A percentile compares a stretch with the other conserved stretches of the same genome.
Conservation (phyloP, 2,888 invertebrate genomes). For the Drosophila anceps region DNA sequence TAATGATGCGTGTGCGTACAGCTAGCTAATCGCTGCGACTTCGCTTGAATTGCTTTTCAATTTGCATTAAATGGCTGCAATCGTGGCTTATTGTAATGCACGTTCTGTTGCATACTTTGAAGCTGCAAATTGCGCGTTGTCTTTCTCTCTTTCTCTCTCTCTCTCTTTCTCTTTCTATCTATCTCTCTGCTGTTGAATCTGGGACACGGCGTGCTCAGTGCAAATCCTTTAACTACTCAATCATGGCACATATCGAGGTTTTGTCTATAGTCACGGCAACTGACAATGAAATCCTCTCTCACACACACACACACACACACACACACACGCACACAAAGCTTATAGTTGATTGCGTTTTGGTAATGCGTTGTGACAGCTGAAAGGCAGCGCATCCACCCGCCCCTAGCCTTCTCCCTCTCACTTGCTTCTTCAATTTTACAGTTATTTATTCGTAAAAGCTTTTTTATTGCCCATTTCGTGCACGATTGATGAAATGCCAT, state of each 20-base stretch:
- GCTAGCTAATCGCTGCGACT: conserved; percentile 37
- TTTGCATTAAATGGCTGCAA: conserved; percentile 22
- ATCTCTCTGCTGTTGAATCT: conserved; percentile 39
- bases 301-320: conserved; percentile 4
- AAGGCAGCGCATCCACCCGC: not conserved
- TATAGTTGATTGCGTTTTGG: conserved; percentile 33
- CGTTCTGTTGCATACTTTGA: conserved; percentile 69
- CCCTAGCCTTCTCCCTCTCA: not conserved
- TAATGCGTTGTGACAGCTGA: conserved; percentile 12
- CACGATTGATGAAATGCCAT: conserved; percentile 56
- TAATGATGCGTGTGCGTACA: conserved; percentile 26
- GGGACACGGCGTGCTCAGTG: conserved; percentile 55
- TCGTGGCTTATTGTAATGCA: conserved; percentile 42
- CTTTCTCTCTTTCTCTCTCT: too few relatives aligned
- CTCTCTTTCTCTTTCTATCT: not conserved
- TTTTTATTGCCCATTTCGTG: conserved; percentile 61
- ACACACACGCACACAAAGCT: conserved; percentile 15
- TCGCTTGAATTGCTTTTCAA: conserved; percentile 8
- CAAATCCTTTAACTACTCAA: conserved; percentile 48
- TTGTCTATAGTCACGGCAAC: conserved; percentile 20
- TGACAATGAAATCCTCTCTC: conserved; percentile 39
- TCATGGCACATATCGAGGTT: conserved; percentile 33
- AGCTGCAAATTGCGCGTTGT: conserved; percentile 41
- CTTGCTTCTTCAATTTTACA: conserved; percentile 15
- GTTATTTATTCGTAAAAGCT: conserved; percentile 57